phyloP scores from a whole-genome alignment of 2,888 invertebrate species.

The Hetaerina titia region DNA sequence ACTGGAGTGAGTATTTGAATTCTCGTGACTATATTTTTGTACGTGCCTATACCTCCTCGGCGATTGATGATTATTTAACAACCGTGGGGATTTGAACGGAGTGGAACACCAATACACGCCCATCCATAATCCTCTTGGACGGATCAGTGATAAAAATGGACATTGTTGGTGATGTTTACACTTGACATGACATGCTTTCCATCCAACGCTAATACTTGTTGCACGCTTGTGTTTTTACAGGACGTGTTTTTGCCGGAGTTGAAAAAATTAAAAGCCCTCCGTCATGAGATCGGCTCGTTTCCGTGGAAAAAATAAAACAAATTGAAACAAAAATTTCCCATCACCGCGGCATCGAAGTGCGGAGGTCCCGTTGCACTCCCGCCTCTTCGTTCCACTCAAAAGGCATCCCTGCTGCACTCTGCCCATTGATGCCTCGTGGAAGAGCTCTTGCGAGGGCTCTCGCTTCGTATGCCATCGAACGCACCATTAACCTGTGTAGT shows the following conservation, averaged over 20 bases:
- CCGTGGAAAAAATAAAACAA: background rate
- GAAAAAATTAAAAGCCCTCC: background rate
- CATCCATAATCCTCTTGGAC: background rate
- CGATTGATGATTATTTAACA: background rate
- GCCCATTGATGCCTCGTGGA: background rate
- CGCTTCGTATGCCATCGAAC: background rate
- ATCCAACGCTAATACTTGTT: background rate
- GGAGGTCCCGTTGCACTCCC: background rate
- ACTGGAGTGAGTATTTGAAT: background rate
- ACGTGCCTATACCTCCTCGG: background rate
- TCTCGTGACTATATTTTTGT: background rate
- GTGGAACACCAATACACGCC: background rate
- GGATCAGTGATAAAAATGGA: background rate
- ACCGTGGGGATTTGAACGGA: background rate
- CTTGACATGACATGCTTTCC: background rate
- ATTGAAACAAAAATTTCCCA: background rate
- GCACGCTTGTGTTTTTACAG: conserved; percentile 6
- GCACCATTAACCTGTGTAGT: background rate
- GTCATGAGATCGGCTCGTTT: background rate
- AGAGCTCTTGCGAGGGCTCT: background rate
- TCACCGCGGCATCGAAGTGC: background rate
- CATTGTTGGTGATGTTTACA: background rate
- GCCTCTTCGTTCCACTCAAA: background rate
- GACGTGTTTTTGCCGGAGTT: background rate
- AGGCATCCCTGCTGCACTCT: background rate